These are phyloP conservation scores for Gallinago undulata DNA, from an alignment of 2,113 vertebrate genomes.

Conservation along the genomic window DNA sequence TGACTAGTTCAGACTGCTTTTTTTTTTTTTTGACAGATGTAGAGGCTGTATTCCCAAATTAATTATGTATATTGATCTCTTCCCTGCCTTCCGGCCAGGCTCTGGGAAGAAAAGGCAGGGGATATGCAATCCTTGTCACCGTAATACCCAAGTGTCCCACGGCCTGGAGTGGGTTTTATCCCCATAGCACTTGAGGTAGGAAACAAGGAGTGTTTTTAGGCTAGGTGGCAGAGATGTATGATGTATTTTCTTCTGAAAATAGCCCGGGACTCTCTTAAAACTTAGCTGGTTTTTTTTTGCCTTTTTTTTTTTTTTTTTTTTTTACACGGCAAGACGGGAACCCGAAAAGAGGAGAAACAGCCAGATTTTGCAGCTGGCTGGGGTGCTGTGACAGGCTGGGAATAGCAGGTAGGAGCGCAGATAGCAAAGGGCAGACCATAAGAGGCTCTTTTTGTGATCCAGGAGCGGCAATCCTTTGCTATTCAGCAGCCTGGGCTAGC, in stretches of 20 bases:
- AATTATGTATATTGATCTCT: not conserved
- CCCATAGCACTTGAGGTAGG: not conserved
- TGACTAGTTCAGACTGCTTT: not conserved
- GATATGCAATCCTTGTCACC: not conserved
- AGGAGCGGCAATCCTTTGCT: accelerated
- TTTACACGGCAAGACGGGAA: not conserved
- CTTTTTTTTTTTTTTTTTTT: not conserved
- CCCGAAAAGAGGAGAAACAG: not conserved
- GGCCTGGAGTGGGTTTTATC: not conserved
- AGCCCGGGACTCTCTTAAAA: not conserved
- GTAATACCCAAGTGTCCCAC: not conserved
- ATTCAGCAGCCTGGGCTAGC: not conserved
- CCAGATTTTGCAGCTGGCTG: not conserved
- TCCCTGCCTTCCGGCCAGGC: accelerated
- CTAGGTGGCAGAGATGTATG: not conserved
- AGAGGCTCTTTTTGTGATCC: not conserved
- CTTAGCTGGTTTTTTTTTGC: not conserved
- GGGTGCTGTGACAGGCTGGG: not conserved
- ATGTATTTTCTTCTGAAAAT: not conserved
- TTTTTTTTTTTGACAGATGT: not conserved
- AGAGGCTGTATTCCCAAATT: not conserved
- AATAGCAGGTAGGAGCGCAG: not conserved
- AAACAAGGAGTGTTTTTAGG: not conserved
- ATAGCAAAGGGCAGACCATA: not conserved
- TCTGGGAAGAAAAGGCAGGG: not conserved